These are phyloP conservation scores for Rynchops niger DNA, from an alignment of 2,113 vertebrate genomes.

Conservation along the genomic window DNA sequence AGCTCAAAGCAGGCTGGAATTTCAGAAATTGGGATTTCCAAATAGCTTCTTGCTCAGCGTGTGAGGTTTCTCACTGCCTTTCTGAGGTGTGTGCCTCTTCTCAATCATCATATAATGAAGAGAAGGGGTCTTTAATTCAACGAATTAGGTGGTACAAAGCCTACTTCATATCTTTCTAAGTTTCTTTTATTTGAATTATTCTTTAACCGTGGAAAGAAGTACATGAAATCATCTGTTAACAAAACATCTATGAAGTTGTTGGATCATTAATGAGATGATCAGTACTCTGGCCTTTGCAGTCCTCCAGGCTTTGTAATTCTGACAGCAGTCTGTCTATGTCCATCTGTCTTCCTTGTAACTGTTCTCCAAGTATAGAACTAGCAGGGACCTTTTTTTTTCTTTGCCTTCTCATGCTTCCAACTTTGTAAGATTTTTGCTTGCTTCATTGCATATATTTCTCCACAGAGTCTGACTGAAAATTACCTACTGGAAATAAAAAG, in stretches of 20 bases:
- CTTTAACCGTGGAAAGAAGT: background rate
- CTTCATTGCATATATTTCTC: background rate
- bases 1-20: background rate
- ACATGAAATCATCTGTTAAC: background rate
- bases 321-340: background rate
- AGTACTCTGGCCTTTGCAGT: background rate
- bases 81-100: background rate
- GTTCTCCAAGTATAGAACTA: background rate
- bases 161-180: background rate
- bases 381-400: background rate
- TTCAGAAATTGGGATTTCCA: background rate
- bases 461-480: background rate
- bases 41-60: background rate
- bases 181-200: background rate
- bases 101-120: background rate
- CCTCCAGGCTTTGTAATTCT: background rate
- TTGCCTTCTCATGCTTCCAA: background rate
- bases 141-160: background rate
- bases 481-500: background rate
- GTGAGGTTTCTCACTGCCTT: background rate
- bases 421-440: background rate
- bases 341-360: background rate
- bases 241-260: background rate
- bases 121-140: background rate
- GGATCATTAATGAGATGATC: background rate